Evolutionary conservation across 2,888 invertebrate genomes (phyloP), one percentile per base, ranked within the genome.

Genomic region (Scaptomyza caliginosa): DNA sequence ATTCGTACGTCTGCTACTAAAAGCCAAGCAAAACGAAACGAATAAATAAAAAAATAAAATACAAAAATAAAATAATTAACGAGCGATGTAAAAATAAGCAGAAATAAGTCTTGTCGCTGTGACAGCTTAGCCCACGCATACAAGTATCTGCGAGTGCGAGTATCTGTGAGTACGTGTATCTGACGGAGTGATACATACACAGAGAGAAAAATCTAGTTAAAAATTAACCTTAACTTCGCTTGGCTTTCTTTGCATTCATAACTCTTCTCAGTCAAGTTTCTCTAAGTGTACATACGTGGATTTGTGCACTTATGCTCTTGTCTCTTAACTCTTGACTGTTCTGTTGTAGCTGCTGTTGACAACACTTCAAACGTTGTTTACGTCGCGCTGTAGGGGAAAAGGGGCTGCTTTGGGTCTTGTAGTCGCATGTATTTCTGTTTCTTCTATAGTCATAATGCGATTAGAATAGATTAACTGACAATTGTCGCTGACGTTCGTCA

Each of bases 391-490:
- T 0, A 3, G 6, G 13, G 13, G 1, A 2, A 13, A 7, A 13
- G 26, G 30, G 28, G 40, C n/a, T n/a, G n/a, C n/a, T 3, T 43
- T 24, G 6, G 28, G 16, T 17, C 4, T 26, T 68, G 39, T 21
- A 5, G 23, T 40, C 10, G 23, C 13, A 10, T 42, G 43, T 43
- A 32, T 26, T 32, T 32, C 40, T 49, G 38, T 17, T 42, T 36
- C 56, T 34, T 63, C 59, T 57, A 50, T 32, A 51, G 79, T 59
- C 73, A 77, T 88, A 87, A 87, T 89, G 88, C 89, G 89, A 87
- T 87, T 89, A 87, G 85, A 80, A 82, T 76, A 86, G 88, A 84
- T 89, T 87, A 89, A 64, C 77, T 62, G 80, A 77, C 72, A 79
- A 83, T 79, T 83, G 86, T 77, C 67, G 79, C 67, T 82, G 62